Evolutionary conservation across 1,140 invertebrate genomes (phyloP), one percentile per base, ranked within the genome.

Genomic region (Campoletis sonorensis): DNA sequence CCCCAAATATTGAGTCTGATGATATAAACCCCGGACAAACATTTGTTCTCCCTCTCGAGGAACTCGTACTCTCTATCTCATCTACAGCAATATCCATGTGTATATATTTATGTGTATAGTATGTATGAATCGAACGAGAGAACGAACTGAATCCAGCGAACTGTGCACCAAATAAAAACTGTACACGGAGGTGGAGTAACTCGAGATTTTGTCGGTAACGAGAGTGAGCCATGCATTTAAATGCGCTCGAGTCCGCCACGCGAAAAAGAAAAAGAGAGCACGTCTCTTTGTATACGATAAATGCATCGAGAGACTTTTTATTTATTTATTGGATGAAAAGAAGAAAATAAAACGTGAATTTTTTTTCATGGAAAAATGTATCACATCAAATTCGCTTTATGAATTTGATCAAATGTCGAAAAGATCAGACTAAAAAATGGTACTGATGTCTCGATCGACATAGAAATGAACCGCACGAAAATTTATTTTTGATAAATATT

Each of bases 171-270:
- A 75, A 75, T 75, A 54, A 75, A 75, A 75, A 75, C 7, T 54
- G 49, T 15, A 75, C 26, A 3, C 2, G 26, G 21, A 54, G 21
- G 26, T 49, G 49, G 26, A 54, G n/a, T 30, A 75, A 75, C 49
- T 30, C 72, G 49, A 15, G 27, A 71, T 18, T 30, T 15, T n/a
- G 72, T 75, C 49, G 23, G 72, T 23, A 75, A 75, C 45, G 72
- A 75, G 72, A 75, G 49, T 54, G 72, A 75, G 26, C 49, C 72
- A 45, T 49, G 70, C 21, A 37, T 75, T 26, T 58, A 54, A 70
- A 30, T 70, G 67, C 67, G 33, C 30, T 18, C 27, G 67, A 11
- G 33, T 16, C 3, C 15, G 18, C 27, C 26, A n/a, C 27, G 67
- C 26, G 11, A 1, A 1, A 64, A 64, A 33, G 30, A 5, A 30